phyloP scores from a whole-genome alignment of 2,797 vertebrate genomes.

The Phoeniculus purpureus region DNA sequence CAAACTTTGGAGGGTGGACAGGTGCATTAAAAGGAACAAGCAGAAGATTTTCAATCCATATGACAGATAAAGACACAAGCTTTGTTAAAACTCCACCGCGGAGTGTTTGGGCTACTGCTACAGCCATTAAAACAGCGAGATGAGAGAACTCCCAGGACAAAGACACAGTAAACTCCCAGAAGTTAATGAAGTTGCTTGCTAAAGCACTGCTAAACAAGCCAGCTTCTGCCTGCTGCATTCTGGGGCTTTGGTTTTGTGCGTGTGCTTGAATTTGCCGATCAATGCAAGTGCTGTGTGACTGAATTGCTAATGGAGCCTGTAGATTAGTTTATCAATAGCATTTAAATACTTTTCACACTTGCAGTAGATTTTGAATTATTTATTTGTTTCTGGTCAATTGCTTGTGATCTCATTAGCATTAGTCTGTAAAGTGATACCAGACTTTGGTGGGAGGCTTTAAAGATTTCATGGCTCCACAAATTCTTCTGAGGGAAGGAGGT shows the following conservation, averaged over 20 bases:
- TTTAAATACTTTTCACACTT: constrained; percentile 93
- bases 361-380: constrained; percentile 92
- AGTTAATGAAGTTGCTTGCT: constrained; percentile 36
- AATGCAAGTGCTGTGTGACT: constrained; percentile 83
- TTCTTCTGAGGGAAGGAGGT: background rate
- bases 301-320: constrained; percentile 85
- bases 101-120: background rate
- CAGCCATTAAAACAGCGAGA: background rate
- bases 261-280: constrained; percentile 71
- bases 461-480: constrained; percentile 34
- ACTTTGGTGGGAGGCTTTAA: constrained; percentile 51
- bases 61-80: background rate
- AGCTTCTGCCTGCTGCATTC: constrained; percentile 23
- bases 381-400: constrained; percentile 88
- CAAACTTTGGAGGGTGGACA: background rate
- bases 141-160: constrained; percentile 23
- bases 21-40: background rate
- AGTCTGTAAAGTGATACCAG: constrained; percentile 78
- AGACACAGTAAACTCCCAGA: constrained; percentile 1
- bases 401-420: constrained; percentile 90
- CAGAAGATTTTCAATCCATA: background rate
- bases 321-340: constrained; percentile 93
- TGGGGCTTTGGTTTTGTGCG: background rate
- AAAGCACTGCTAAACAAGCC: constrained; percentile 26
- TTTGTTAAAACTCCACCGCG: background rate